Percentiles rank a stretch among this genome's conserved stretches.
These are phyloP conservation scores for Chlamydotis undulata DNA, from an alignment of 2,113 vertebrate genomes.

Conservation along the genomic window DNA sequence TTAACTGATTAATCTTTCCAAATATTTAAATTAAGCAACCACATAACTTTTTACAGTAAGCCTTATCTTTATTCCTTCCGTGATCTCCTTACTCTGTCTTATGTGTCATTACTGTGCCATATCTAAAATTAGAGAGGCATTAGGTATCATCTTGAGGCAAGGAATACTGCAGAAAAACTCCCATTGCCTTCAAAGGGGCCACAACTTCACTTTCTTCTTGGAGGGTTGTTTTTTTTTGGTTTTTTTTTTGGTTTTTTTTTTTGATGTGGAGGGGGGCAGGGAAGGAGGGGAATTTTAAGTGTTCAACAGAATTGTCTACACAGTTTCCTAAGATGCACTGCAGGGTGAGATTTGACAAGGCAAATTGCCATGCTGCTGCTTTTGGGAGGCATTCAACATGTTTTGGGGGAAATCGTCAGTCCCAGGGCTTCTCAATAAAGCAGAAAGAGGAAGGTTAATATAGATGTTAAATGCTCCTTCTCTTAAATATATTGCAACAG, in stretches of 20 bases:
- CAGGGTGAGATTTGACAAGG: not conserved
- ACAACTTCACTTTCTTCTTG: not conserved
- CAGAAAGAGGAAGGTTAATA: not conserved
- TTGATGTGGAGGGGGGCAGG: no score
- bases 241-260: not conserved
- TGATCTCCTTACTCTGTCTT: not conserved
- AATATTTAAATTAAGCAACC: not conserved
- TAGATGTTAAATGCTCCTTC: not conserved
- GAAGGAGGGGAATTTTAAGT: not conserved
- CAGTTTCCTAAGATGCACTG: not conserved
- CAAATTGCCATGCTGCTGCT: not conserved
- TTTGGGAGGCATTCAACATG: not conserved
- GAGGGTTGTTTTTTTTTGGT: not conserved
- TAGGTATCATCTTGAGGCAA: not conserved
- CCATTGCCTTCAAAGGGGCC: not conserved
- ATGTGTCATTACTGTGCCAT: not conserved
- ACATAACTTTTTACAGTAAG: not conserved
- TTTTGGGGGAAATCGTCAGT: not conserved
- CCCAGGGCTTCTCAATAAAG: not conserved
- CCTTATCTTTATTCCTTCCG: not conserved
- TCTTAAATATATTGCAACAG: not conserved
- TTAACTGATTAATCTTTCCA: not conserved
- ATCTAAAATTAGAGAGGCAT: constrained; percentile 47
- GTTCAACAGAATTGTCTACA: not conserved
- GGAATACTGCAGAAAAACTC: not conserved